Percentiles rank a stretch among this genome's conserved stretches.
Conservation (phyloP, 2,888 invertebrate species). For the Sericinus montela region DNA sequence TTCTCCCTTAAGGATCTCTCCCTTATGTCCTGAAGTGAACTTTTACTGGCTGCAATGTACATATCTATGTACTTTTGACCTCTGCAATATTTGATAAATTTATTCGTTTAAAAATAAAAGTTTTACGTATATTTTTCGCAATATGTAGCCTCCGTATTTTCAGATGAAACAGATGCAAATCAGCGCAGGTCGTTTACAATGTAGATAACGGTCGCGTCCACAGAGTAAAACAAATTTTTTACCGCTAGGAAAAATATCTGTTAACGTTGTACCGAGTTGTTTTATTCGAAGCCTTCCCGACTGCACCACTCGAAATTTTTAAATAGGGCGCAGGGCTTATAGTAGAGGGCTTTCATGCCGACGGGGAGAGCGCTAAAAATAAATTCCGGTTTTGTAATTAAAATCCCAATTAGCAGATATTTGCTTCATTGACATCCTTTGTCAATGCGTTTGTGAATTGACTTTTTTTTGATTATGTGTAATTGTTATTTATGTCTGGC, state of each 20-base stretch:
- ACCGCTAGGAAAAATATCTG: neutral
- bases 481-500: no score
- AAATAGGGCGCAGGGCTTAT: neutral
- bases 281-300: neutral
- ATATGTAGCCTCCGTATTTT: no score
- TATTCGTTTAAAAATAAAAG: no score
- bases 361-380: slow-evolving; percentile 2
- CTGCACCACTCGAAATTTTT: neutral
- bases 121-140: no score
- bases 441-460: neutral
- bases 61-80: no score
- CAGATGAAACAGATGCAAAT: no score
- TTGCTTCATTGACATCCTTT: neutral
- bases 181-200: no score
- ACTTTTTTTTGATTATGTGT: neutral
- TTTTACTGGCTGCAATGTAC: no score
- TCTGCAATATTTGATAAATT: no score
- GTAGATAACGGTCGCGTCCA: no score
- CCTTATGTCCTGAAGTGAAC: no score
- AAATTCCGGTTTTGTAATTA: slow-evolving; percentile 9
- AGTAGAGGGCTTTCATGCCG: neutral
- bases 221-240: neutral
- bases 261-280: neutral
- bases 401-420: slow-evolving; percentile 4
- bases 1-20: no score